These are phyloP conservation scores for Cerastis leucographa DNA, from an alignment of 2,888 invertebrate genomes.

Conservation along the genomic window DNA sequence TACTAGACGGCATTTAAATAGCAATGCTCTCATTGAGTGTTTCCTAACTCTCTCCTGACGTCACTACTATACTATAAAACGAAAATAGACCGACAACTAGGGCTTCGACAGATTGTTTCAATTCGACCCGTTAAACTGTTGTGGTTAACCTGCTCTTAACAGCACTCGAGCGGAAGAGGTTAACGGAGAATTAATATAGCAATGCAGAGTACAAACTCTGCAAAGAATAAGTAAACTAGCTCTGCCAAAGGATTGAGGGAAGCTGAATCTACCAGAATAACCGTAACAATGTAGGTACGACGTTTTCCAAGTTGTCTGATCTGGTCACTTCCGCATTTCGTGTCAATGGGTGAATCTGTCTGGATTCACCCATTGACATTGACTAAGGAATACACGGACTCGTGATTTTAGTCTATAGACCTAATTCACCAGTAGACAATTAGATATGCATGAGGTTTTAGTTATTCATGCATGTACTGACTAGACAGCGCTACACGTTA, in stretches of 20 bases:
- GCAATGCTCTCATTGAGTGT: constrained; percentile 53
- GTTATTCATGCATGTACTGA: not conserved
- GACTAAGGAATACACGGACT: too few species aligned
- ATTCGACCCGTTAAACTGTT: constrained; percentile 36
- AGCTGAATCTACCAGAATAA: constrained; percentile 6
- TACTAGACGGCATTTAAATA: constrained; percentile 47
- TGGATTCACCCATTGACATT: too few species aligned
- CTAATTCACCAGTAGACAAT: not conserved
- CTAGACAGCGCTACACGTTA: not conserved
- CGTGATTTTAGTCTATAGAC: too few species aligned
- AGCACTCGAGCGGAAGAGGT: constrained; percentile 22
- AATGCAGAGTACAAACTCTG: constrained; percentile 6
- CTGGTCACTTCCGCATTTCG: not conserved
- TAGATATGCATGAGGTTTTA: not conserved
- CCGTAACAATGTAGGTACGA: not conserved
- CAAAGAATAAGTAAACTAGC: constrained; percentile 6
- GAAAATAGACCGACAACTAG: constrained; percentile 53
- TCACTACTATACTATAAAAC: constrained; percentile 51
- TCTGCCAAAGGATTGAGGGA: not conserved
- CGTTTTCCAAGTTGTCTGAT: not conserved
- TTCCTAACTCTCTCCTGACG: constrained; percentile 53
- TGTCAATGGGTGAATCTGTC: too few species aligned
- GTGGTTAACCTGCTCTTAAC: constrained; percentile 32
- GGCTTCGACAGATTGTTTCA: constrained; percentile 48
- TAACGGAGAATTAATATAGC: constrained; percentile 5